Evolutionary conservation across 2,797 vertebrate genomes (phyloP), one percentile per base, ranked within the genome.

Genomic region (Gadopsis marmoratus): DNA sequence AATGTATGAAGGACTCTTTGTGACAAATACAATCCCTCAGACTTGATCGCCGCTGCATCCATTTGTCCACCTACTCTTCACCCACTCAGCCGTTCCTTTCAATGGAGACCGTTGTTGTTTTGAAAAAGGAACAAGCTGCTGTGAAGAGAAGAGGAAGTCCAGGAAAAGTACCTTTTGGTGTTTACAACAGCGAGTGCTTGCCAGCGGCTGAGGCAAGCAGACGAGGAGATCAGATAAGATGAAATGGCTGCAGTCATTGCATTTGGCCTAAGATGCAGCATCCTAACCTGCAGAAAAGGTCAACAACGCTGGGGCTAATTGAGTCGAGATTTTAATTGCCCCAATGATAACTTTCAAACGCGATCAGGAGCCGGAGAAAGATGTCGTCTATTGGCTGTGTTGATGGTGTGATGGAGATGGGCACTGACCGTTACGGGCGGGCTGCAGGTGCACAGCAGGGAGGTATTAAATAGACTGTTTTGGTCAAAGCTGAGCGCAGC

Each of bases 241-340:
- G 74, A 74, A 89, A 75, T 41, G 74, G 74, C 71, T n/a, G 26
- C 35, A 13, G 77, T 89, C 89, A 90, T 88, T 88, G 82, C 77
- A 68, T 89, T 81, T 74, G 73, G 78, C 59, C 79, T 41, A 63
- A 85, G 81, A 90, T 82, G 64, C 72, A 68, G 81, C 70, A 53
- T 53, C 84, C 65, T 85, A 81, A 91, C 82, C 81, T 70, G 86
- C 85, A 88, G 83, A 91, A 87, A 92, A 90, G 90, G 91, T 93
- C 91, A 91, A 86, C 65, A 68, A 78, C 7, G 55, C 64, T 3
- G 68, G 37, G 62, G 88, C 79, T 91, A 91, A 91, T 92, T 87
- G 86, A 92, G 92, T 90, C 75, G 71, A 79, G 77, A 80, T 88
- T 93, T 93, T 93, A 94, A 94, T 92, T 91, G 84, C 79, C 73